Conservation (phyloP, 2,888 invertebrate species). For the Orchesellides sinensis region DNA sequence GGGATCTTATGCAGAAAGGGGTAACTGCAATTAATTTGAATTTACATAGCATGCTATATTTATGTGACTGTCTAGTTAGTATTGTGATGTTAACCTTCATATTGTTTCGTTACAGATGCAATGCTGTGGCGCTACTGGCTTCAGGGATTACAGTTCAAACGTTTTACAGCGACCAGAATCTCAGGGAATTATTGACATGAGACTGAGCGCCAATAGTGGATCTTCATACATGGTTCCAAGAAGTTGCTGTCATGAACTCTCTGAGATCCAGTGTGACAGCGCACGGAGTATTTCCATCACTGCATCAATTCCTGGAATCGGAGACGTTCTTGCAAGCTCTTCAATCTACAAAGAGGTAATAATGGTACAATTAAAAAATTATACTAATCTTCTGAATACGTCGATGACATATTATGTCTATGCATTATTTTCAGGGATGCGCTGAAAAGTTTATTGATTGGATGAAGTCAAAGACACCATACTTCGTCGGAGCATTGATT, state of each 20-base stretch:
- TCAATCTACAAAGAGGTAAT: conserved; percentile 70
- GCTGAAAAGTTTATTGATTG: conserved; percentile 71
- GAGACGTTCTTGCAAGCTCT: conserved; percentile 60
- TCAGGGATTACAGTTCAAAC: conserved; percentile 70
- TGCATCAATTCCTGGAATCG: conserved; percentile 65
- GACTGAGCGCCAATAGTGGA: conserved; percentile 66
- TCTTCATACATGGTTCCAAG: conserved; percentile 69
- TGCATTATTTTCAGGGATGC: conserved; percentile 73
- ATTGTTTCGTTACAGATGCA: conserved; percentile 63
- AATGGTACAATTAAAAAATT: too few relatives aligned
- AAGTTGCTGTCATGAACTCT: conserved; percentile 69
- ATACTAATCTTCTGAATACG: too few relatives aligned
- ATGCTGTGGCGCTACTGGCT: conserved; percentile 73
- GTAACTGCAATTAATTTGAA: conserved; percentile 35
- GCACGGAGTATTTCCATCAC: conserved; percentile 67
- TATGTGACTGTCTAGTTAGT: not conserved
- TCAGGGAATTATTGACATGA: conserved; percentile 72
- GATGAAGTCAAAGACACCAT: conserved; percentile 65
- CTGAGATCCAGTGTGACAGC: conserved; percentile 65
- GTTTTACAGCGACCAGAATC: conserved; percentile 63
- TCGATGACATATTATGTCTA: too few relatives aligned
- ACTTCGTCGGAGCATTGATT: conserved; percentile 71
- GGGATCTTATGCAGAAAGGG: conserved; percentile 72
- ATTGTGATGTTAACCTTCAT: not conserved
- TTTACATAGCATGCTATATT: too few relatives aligned